These are phyloP conservation scores for Upupa epops DNA, from an alignment of 2,113 vertebrate genomes.

Conservation along the genomic window DNA sequence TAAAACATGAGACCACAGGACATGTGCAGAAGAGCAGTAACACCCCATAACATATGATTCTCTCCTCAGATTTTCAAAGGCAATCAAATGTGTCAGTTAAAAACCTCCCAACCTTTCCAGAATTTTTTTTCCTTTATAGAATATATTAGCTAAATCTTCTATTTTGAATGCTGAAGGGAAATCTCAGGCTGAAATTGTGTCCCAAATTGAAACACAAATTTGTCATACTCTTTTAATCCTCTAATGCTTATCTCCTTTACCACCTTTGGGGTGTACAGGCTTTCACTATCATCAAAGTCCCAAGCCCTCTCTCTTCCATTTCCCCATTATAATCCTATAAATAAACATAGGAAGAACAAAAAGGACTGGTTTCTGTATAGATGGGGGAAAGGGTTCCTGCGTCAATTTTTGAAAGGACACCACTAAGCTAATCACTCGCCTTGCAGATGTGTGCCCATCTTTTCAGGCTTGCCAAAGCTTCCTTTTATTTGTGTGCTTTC, in stretches of 20 bases:
- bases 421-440: slow-evolving; percentile 14
- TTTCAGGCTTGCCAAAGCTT: slow-evolving; percentile 7
- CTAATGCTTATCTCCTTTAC: slow-evolving; percentile 51
- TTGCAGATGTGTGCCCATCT: not conserved
- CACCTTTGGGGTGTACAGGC: slow-evolving; percentile 30
- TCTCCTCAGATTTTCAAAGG: not conserved
- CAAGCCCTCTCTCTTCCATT: slow-evolving; percentile 20
- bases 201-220: slow-evolving; percentile 6
- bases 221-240: slow-evolving; percentile 45
- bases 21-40: not conserved
- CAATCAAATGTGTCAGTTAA: not conserved
- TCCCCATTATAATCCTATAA: slow-evolving; percentile 42
- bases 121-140: not conserved
- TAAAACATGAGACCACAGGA: not conserved
- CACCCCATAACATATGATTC: not conserved
- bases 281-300: slow-evolving; percentile 57
- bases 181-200: slow-evolving; percentile 21
- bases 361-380: not conserved
- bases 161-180: not conserved
- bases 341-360: slow-evolving; percentile 60
- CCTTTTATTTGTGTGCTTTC: slow-evolving; percentile 18
- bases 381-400: not conserved
- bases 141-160: slow-evolving; percentile 30
- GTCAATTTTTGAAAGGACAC: slow-evolving; percentile 23
- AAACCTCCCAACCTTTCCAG: not conserved